These are phyloP conservation scores for Pungitius pungitius DNA, from an alignment of 2,113 vertebrate genomes.

Conservation along the genomic window DNA sequence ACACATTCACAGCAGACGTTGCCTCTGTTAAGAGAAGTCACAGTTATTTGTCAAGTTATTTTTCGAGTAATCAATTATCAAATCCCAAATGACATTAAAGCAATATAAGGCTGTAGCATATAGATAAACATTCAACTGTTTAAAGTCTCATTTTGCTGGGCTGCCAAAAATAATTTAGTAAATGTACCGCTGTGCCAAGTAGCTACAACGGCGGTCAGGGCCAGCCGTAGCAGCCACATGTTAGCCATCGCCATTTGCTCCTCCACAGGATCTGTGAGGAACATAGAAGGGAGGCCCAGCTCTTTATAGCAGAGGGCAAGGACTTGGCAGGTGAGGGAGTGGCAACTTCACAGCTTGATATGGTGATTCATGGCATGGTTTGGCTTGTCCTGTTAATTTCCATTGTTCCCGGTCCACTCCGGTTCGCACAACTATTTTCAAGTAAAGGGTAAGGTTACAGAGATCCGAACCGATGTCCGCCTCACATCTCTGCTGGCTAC, in stretches of 20 bases:
- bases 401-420: neutral
- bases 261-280: conserved; percentile 26
- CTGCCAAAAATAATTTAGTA: conserved; percentile 2
- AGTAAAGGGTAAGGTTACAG: neutral
- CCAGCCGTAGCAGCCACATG: conserved; percentile 42
- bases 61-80: conserved; percentile 7
- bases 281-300: neutral
- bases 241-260: conserved; percentile 42
- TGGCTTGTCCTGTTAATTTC: neutral
- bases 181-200: conserved; percentile 42
- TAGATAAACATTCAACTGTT: conserved; percentile 14
- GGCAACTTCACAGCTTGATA: conserved; percentile 5
- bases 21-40: conserved; percentile 37
- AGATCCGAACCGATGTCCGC: neutral
- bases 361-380: conserved; percentile 8
- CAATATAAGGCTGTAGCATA: neutral
- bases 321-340: conserved; percentile 41
- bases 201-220: conserved; percentile 20
- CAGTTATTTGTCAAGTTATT: conserved; percentile 3
- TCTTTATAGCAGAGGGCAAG: conserved; percentile 47
- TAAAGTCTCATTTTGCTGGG: neutral
- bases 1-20: conserved; percentile 38
- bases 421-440: neutral
- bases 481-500: neutral
- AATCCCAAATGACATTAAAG: neutral